Base-by-base conservation (phyloP, 2,113 vertebrate species). In the Muntiacus reevesi region DNA sequence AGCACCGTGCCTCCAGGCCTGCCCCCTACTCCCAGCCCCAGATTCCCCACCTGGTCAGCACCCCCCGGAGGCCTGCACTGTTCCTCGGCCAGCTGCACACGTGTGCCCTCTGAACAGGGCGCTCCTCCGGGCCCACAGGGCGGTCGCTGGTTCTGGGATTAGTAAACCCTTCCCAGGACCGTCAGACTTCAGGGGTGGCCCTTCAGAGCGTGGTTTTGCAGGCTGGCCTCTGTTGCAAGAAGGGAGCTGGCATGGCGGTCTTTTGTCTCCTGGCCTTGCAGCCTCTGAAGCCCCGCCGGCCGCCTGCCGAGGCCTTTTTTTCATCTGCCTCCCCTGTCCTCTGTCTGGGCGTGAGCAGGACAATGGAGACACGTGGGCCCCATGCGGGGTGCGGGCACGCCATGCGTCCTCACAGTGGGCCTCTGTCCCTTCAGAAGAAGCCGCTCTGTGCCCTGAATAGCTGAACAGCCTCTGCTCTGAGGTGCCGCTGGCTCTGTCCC, bases 141-240 rank as follows among this genome's bases (percentile, higher is more conserved):
- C 19, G 6, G 10, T 2, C 21, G 1, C 23, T 0, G 0, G 1
- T 13, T 5, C 23, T 12, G 8, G n/a, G 64, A 8, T 14, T 7
- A 0, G 15, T 6, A 28, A 62, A 64, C 8, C 7, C 7, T 4
- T 62, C 85, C 55, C 15, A 45, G 25, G 11, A 3, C 17, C 25
- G 71, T 7, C 47, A 7, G 4, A 11, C 54, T 43, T 16, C 6
- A 36, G 40, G 13, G 8, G 47, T 3, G 17, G n/a, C 87, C 59
- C 23, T 33, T 1, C 2, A 11, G 27, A 3, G 12, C 16, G 10
- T 8, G 47, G 4, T 2, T 50, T 33, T 36, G 23, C 74, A 55
- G 55, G 4, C 1, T 5, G 33, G 57, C 87, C 43, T 85, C 7
- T 43, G 2, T 6, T 23, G 54, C 6, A 7, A 4, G 27, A 21